Percentiles rank a stretch among this genome's conserved stretches.
These are phyloP conservation scores for Ormyrus pomaceus DNA, from an alignment of 2,888 invertebrate genomes.

Conservation along the genomic window DNA sequence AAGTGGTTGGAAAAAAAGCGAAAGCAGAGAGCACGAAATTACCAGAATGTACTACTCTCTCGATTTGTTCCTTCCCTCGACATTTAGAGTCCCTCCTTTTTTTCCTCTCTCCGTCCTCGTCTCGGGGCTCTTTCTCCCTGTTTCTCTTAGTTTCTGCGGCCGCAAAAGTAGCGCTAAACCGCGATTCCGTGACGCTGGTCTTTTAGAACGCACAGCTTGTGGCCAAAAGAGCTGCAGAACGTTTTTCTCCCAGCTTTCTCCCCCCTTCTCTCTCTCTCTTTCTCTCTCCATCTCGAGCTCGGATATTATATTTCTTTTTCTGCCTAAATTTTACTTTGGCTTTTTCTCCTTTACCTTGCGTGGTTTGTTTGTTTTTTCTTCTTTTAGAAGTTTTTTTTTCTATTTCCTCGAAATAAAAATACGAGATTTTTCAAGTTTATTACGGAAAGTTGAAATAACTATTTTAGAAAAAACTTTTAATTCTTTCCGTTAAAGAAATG, in stretches of 20 bases:
- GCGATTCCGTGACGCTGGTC: constrained; percentile 21
- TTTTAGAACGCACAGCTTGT: constrained; percentile 15
- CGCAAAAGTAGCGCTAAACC: not conserved
- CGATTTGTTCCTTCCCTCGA: constrained; percentile 20
- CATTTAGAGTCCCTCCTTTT: constrained; percentile 3
- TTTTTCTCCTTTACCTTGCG: not conserved
- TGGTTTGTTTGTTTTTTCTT: not conserved
- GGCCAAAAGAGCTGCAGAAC: constrained; percentile 17
- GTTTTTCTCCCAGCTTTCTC: not conserved
- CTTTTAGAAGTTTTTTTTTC: too few species aligned
- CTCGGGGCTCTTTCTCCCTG: not conserved
- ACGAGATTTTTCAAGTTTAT: too few species aligned
- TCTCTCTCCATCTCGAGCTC: not conserved
- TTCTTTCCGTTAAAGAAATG: too few species aligned
- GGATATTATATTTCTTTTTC: not conserved
- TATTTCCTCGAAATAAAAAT: too few species aligned
- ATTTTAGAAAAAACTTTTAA: too few species aligned
- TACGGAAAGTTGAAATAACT: too few species aligned
- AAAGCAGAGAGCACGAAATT: constrained; percentile 12
- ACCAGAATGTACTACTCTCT: constrained; percentile 18
- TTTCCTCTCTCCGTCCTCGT: not conserved
- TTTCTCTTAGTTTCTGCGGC: not conserved
- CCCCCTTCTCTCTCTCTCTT: not conserved
- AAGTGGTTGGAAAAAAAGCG: not conserved
- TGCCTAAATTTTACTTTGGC: not conserved